A percentile compares a stretch with the other conserved stretches of the same genome.
These are phyloP conservation scores for Oxyteleia sp. DNA, from an alignment of 2,888 invertebrate genomes.

Conservation along the genomic window DNA sequence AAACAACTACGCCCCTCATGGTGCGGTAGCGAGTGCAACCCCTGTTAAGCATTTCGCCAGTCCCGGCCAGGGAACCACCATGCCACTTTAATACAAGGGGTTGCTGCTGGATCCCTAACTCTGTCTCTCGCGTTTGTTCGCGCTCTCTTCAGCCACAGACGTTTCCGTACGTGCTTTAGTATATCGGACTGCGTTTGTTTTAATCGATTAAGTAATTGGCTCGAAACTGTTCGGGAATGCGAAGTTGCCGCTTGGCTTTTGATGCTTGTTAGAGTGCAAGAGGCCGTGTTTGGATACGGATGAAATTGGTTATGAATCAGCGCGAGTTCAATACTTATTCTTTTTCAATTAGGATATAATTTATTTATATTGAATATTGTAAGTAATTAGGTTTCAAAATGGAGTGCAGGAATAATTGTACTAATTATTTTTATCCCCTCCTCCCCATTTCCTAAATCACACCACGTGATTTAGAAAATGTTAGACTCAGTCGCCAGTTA, in stretches of 20 bases:
- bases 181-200: constrained; percentile 32
- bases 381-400: too few species aligned
- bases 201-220: constrained; percentile 57
- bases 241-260: not conserved
- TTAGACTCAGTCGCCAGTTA: too few species aligned
- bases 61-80: constrained; percentile 67
- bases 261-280: not conserved
- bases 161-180: constrained; percentile 30
- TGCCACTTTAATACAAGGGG: constrained; percentile 62
- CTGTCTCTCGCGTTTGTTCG: not conserved
- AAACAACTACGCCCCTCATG: constrained; percentile 84
- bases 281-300: not conserved
- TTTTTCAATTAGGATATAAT: too few species aligned
- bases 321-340: not conserved
- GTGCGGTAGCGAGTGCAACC: constrained; percentile 51
- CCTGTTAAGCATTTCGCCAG: constrained; percentile 71
- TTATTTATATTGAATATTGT: too few species aligned
- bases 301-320: not conserved
- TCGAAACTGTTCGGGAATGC: constrained; percentile 10
- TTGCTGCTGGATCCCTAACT: constrained; percentile 15
- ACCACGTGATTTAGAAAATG: too few species aligned
- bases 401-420: too few species aligned
- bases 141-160: constrained; percentile 52
- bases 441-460: too few species aligned
- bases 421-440: too few species aligned